These are phyloP conservation scores for Pogona vitticeps DNA, from an alignment of 2,113 vertebrate genomes.

Conservation along the genomic window DNA sequence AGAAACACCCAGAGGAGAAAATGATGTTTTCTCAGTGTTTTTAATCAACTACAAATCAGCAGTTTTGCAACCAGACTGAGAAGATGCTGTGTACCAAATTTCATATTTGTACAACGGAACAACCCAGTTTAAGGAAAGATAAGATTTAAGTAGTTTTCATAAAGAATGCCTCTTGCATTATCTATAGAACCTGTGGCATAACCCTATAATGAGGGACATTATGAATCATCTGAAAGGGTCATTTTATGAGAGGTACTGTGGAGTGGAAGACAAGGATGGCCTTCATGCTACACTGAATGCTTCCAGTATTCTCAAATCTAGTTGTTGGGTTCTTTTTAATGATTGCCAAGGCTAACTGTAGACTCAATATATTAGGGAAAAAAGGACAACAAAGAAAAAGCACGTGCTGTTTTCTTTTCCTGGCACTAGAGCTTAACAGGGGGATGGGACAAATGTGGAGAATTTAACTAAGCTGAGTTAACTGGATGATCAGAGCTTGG, in stretches of 20 bases:
- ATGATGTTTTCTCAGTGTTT: neutral
- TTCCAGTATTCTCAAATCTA: slow-evolving; percentile 26
- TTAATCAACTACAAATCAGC: neutral
- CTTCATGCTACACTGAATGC: slow-evolving; percentile 14
- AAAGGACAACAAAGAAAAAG: neutral
- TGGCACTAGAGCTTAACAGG: neutral
- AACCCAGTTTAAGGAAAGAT: neutral
- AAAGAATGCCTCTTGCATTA: neutral
- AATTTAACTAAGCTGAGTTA: slow-evolving; percentile 8
- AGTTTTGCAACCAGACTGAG: neutral
- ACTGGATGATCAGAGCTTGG: neutral
- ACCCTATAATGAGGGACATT: slow-evolving; percentile 21
- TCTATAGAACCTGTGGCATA: neutral
- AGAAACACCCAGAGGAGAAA: neutral
- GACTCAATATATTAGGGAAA: neutral
- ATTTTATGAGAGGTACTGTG: slow-evolving; percentile 3
- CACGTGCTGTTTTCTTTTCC: slow-evolving; percentile 14
- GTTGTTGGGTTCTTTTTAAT: slow-evolving; percentile 10
- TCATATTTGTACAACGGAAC: neutral
- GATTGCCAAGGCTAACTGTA: slow-evolving; percentile 25
- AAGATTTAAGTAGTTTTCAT: neutral
- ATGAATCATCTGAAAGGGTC: slow-evolving; percentile 16
- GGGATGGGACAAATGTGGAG: slow-evolving; percentile 11
- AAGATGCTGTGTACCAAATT: neutral
- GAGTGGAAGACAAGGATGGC: slow-evolving; percentile 11